Percentiles rank a stretch among this genome's conserved stretches.
phyloP scores from a whole-genome alignment of 2,113 vertebrate species.

The Equus przewalskii region DNA sequence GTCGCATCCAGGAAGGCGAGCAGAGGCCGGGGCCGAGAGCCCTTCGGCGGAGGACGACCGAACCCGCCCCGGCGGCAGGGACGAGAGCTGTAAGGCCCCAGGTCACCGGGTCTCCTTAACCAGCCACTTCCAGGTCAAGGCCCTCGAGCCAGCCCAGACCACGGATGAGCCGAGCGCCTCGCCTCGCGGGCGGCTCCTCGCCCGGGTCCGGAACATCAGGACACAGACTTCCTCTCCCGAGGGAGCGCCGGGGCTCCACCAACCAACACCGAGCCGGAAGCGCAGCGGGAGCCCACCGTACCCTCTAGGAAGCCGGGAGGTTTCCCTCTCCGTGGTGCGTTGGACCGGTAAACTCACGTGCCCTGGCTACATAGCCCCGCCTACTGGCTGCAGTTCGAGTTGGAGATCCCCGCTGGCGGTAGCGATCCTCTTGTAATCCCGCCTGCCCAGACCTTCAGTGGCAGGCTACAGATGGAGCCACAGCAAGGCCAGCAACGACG shows the following conservation, averaged over 20 bases:
- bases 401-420: background rate
- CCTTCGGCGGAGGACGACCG: background rate
- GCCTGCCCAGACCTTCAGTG: no score
- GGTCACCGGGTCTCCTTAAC: rapidly evolving
- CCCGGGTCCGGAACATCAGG: rapidly evolving
- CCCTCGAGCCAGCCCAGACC: background rate
- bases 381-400: background rate
- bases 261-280: background rate
- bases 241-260: no score
- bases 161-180: rapidly evolving
- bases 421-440: no score
- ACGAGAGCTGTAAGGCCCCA: background rate
- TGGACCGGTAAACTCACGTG: rapidly evolving
- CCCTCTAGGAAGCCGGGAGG: background rate
- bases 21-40: background rate
- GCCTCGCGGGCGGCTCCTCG: rapidly evolving
- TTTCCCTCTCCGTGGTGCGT: background rate
- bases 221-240: rapidly evolving
- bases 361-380: rapidly evolving
- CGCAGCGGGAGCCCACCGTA: background rate
- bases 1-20: background rate
- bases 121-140: background rate
- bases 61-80: background rate
- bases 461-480: background rate
- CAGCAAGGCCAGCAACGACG: background rate